Evolutionary conservation across 2,888 invertebrate species (phyloP).

Genomic region (Erynnis tages): DNA sequence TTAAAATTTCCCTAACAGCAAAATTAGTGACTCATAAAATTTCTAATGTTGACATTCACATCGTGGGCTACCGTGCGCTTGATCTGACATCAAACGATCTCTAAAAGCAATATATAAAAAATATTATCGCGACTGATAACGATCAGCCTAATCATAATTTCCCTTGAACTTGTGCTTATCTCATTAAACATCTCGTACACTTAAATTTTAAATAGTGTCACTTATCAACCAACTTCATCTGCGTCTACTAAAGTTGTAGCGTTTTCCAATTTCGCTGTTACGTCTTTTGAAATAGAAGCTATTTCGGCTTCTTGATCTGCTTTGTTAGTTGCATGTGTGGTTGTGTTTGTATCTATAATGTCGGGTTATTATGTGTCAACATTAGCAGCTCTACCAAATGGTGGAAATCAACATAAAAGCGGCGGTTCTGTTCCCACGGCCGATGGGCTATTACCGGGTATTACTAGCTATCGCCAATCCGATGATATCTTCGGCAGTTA

Average conservation of each 20-base stretch:
- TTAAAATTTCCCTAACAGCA: background rate
- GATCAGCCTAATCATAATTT: conserved; percentile 29
- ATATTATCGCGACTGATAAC: conserved; percentile 14
- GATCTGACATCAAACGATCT: conserved; percentile 8
- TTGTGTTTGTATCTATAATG: conserved; percentile 27
- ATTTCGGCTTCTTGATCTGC: background rate
- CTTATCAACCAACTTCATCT: conserved; percentile 17
- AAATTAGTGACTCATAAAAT: conserved; percentile 18
- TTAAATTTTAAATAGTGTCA: conserved; percentile 34
- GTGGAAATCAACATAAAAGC: conserved; percentile 32
- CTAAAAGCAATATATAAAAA: conserved; percentile 22
- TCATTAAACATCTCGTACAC: conserved; percentile 29
- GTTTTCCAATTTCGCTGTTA: conserved; percentile 6
- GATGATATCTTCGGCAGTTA: conserved; percentile 32
- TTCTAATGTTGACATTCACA: conserved; percentile 19
- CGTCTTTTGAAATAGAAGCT: background rate
- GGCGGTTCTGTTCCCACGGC: conserved; percentile 36
- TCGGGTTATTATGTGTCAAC: conserved; percentile 33
- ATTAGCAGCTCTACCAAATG: conserved; percentile 35
- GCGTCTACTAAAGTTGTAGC: background rate
- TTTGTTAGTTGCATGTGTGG: background rate
- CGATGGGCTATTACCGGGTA: conserved; percentile 34
- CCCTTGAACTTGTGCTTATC: conserved; percentile 34
- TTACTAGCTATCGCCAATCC: conserved; percentile 35
- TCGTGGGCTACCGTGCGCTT: conserved; percentile 3